Conservation (phyloP, 2,797 vertebrate genomes). For the Denticeps clupeoides region DNA sequence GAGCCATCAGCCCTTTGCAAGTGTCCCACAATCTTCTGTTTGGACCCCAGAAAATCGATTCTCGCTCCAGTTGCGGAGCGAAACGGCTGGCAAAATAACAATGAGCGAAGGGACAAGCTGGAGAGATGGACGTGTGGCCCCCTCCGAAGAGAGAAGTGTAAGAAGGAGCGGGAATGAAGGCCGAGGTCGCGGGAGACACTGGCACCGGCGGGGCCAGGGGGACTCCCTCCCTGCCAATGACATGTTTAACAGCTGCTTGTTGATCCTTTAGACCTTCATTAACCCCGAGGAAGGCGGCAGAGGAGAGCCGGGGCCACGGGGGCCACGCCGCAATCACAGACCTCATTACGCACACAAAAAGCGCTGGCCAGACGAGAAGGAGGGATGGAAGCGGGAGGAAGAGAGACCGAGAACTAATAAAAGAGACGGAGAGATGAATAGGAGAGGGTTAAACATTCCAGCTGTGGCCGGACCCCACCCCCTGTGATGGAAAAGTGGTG, state of each 20-base stretch:
- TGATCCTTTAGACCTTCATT: conserved; percentile 81
- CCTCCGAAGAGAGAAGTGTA: conserved; percentile 63
- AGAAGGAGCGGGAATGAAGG: conserved; percentile 71
- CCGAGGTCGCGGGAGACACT: conserved; percentile 28
- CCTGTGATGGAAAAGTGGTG: too few species aligned
- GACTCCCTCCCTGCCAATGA: conserved; percentile 70
- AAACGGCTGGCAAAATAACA: too few species aligned
- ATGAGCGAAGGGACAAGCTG: too few species aligned
- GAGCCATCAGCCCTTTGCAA: too few species aligned
- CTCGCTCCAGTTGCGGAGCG: too few species aligned
- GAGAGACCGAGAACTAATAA: neutral
- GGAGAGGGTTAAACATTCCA: neutral
- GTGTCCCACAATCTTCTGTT: neutral
- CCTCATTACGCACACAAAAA: conserved; percentile 65
- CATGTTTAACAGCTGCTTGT: conserved; percentile 81
- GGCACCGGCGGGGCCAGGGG: conserved; percentile 65
- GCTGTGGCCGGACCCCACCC: too few species aligned
- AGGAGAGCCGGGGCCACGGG: conserved; percentile 53
- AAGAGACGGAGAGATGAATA: neutral
- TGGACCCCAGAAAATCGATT: neutral
- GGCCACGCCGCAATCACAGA: conserved; percentile 68
- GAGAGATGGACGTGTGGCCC: conserved; percentile 36
- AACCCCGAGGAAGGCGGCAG: conserved; percentile 56
- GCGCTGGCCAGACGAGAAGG: conserved; percentile 43
- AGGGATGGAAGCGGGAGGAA: conserved; percentile 19